Conservation (phyloP, 2,113 vertebrate genomes). For the Aegithalos caudatus region DNA sequence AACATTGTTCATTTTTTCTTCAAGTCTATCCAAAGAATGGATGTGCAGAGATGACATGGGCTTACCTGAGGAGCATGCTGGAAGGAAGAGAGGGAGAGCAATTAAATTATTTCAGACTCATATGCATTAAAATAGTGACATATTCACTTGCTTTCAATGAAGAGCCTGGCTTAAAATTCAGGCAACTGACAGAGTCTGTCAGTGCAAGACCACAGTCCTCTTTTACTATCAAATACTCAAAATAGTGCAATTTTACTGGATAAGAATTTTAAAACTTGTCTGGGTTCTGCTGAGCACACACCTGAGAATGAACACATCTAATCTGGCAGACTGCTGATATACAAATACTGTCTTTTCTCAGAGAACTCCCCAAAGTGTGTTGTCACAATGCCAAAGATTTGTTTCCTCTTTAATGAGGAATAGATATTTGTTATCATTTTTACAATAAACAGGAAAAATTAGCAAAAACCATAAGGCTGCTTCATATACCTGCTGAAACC, state of each 20-base stretch:
- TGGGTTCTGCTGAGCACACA: background rate
- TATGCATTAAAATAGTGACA: background rate
- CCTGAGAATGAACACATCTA: background rate
- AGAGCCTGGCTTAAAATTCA: background rate
- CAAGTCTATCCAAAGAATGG: background rate
- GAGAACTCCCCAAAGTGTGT: background rate
- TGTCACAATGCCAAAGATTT: background rate
- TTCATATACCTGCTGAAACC: background rate
- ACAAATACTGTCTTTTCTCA: background rate
- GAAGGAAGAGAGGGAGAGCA: background rate
- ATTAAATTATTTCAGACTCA: background rate
- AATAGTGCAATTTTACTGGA: background rate
- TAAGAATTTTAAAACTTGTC: background rate
- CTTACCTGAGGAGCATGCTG: slow-evolving; percentile 70
- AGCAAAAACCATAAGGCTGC: background rate
- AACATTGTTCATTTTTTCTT: background rate
- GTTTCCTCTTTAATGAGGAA: background rate
- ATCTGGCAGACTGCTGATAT: background rate
- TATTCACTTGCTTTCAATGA: background rate
- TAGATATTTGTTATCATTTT: background rate
- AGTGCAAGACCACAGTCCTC: background rate
- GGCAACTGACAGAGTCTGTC: background rate
- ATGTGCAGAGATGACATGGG: background rate
- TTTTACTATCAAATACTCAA: background rate
- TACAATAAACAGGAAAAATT: background rate